Evolutionary conservation across 2,888 invertebrate species (phyloP).

Genomic region (Machimus atricapillus): DNA sequence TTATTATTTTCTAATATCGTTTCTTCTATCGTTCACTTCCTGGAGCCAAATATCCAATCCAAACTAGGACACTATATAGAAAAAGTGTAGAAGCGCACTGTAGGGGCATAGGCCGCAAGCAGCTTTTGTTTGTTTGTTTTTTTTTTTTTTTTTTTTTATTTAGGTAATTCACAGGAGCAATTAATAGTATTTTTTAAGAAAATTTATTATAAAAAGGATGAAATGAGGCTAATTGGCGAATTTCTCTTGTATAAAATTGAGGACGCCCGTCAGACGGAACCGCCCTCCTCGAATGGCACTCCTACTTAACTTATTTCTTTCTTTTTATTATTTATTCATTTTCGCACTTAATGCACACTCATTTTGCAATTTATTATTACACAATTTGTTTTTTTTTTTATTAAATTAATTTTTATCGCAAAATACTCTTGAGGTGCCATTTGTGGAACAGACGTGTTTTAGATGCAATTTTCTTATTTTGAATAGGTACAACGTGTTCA

Average conservation of each 20-base stretch:
- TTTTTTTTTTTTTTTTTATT: neutral
- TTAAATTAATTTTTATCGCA: neutral
- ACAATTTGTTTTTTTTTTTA: neutral
- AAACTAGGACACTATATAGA: neutral
- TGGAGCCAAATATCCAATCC: conserved; percentile 37
- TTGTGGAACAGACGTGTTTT: conserved; percentile 26
- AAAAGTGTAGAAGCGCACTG: neutral
- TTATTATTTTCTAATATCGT: neutral
- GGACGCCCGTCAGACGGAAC: conserved; percentile 4
- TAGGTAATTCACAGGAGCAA: neutral
- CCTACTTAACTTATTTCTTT: conserved; percentile 43
- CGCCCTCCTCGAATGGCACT: conserved; percentile 45
- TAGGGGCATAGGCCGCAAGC: conserved; percentile 20
- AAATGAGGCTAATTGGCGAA: conserved; percentile 34
- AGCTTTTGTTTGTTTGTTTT: neutral
- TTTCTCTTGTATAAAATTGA: conserved; percentile 13
- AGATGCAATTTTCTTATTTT: conserved; percentile 29
- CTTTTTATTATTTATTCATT: conserved; percentile 6
- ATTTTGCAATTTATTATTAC: neutral
- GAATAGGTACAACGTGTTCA: conserved; percentile 22
- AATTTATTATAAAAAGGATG: neutral
- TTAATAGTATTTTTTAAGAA: neutral
- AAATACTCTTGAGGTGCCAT: conserved; percentile 42
- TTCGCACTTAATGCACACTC: neutral
- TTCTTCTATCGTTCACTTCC: neutral